Evolutionary conservation across 2,888 invertebrate genomes (phyloP).

Genomic region (Drosophila pullipes): DNA sequence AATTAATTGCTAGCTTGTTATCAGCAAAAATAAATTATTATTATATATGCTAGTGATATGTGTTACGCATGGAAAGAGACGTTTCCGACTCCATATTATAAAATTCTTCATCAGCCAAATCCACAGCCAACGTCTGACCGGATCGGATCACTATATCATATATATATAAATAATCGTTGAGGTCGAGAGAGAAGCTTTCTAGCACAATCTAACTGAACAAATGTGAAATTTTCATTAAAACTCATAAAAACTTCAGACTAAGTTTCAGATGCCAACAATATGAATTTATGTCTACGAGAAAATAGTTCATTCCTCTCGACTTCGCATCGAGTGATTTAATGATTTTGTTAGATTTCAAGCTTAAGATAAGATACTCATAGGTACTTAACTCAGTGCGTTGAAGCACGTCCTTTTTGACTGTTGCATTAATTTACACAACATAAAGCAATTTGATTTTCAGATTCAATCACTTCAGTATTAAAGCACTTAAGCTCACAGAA

Average conservation of each 20-base stretch:
- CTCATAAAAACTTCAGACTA: background rate
- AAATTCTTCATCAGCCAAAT: background rate
- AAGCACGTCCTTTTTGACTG: background rate
- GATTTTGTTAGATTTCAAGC: background rate
- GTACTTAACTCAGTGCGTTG: background rate
- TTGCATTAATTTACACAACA: background rate
- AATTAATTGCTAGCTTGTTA: background rate
- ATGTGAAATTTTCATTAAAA: background rate
- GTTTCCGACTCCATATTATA: background rate
- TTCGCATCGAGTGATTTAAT: background rate
- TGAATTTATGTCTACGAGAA: background rate
- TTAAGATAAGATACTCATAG: background rate
- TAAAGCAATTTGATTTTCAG: background rate
- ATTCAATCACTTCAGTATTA: background rate
- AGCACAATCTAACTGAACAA: background rate
- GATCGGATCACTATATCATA: background rate
- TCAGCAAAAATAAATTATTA: background rate
- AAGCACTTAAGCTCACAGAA: constrained; percentile 1
- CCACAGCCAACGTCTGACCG: no score
- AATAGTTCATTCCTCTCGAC: background rate
- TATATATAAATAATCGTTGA: background rate
- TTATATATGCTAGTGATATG: background rate
- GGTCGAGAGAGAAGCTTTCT: background rate
- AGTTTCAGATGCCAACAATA: background rate
- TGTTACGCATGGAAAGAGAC: background rate